Evolutionary conservation across 2,888 invertebrate genomes (phyloP), one percentile per base, ranked within the genome.

Genomic region (Ptychoptera contaminata): DNA sequence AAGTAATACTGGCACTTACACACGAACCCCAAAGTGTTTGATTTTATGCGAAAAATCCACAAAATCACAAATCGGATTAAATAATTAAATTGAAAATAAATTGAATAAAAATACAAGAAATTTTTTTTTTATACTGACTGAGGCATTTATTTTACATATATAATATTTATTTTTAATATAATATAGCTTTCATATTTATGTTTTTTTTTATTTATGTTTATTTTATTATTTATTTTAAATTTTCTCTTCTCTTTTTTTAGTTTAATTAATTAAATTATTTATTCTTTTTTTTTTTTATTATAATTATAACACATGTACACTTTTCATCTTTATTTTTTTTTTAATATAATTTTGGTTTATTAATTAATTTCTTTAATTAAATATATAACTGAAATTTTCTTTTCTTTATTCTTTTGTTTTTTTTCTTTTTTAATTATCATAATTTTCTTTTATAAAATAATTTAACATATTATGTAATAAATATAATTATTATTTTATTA

Each of bases 81-180:
- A 15, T 16, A 8, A 39, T 29, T 29, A 29, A 39, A 23, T 4
- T 11, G 8, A 32, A 32, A 32, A 11, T 16, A 16, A 15, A 43
- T 42, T 42, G 16, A 42, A 44, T 36, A 44, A 47, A 47, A 42
- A 36, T 36, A 35, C 10, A 40, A 23, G 7, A 32, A 32, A 35
- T 14, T 16, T 51, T 53, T 51, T 56, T 57, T 61, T 60, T 61
- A 65, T 65, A 64, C 64, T 65, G 63, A 65, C 63, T 65, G 65
- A 65, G 65, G 65, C 65, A 62, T 63, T 63, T 59, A 60, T 62
- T 60, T 55, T 55, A 55, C 54, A 55, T 54, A 51, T 47, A 48
- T 46, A 49, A 42, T 48, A 45, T 48, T 41, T 43, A 43, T 41
- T 40, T n/a, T 42, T 45, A 48, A 44, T 44, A 48, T 48, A 46